Percentiles rank a stretch among this genome's conserved stretches.
phyloP scores from a whole-genome alignment of 1,140 invertebrate genomes.

The Aporrectodea caliginosa region DNA sequence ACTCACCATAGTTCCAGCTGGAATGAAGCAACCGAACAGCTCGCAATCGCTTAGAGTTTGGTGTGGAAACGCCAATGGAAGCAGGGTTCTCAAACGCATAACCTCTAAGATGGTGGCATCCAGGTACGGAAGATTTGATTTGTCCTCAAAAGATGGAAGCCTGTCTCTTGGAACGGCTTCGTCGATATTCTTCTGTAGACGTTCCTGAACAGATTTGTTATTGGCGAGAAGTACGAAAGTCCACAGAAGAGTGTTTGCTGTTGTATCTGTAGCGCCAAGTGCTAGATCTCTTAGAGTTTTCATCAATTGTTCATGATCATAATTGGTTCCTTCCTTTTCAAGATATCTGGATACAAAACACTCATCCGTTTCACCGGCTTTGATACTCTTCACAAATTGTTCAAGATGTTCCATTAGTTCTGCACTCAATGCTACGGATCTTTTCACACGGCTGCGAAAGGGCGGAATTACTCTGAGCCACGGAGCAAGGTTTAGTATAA shows the following conservation, averaged over 20 bases:
- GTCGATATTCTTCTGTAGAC: conserved; percentile 47
- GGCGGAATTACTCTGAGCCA: neutral
- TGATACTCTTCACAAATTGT: neutral
- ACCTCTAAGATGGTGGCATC: conserved; percentile 46
- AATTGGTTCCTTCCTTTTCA: neutral
- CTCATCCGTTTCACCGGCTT: too few relatives aligned
- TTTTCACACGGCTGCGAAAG: neutral
- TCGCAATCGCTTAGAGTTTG: too few relatives aligned
- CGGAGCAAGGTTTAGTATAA: neutral
- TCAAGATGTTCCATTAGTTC: neutral
- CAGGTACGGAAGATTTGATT: too few relatives aligned
- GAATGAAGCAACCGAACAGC: too few relatives aligned
- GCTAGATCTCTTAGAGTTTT: conserved; percentile 40
- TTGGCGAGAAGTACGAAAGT: conserved; percentile 42
- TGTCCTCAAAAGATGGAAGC: too few relatives aligned
- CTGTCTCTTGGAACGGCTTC: too few relatives aligned
- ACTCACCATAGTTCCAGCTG: too few relatives aligned
- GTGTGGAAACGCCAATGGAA: conserved; percentile 51
- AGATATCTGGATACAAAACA: too few relatives aligned
- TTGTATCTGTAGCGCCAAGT: conserved; percentile 50
- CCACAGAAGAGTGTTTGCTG: conserved; percentile 49
- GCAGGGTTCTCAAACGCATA: conserved; percentile 40
- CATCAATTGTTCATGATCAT: conserved; percentile 36
- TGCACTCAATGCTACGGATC: neutral
- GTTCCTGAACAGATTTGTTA: conserved; percentile 51